Conservation (phyloP, 2,888 invertebrate species). For the Orchestes rusci region DNA sequence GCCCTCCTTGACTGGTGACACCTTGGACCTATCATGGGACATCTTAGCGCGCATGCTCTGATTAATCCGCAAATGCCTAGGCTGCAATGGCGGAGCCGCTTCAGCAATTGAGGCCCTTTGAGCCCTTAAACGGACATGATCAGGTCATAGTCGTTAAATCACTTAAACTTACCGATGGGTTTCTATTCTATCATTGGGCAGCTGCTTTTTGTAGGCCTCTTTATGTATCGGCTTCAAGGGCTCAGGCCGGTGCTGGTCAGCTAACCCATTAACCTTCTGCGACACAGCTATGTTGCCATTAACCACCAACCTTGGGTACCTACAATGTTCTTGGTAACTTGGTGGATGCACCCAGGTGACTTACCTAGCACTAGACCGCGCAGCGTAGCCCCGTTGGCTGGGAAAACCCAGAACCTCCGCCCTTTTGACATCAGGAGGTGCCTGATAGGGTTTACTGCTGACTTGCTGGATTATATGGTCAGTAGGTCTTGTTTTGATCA, state of each 20-base stretch:
- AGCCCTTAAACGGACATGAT: conserved; percentile 10
- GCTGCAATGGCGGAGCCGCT: conserved; percentile 40
- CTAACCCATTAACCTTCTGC: conserved; percentile 39
- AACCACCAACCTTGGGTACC: conserved; percentile 44
- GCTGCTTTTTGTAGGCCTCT: conserved; percentile 21
- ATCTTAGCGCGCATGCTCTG: conserved; percentile 42
- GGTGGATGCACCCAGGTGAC: background rate
- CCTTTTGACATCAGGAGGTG: conserved; percentile 21
- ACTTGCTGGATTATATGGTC: conserved; percentile 37
- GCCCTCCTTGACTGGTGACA: conserved; percentile 34
- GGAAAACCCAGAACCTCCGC: conserved; percentile 31
- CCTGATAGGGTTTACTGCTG: conserved; percentile 33
- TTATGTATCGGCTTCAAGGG: conserved; percentile 36
- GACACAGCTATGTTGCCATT: conserved; percentile 45
- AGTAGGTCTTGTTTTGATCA: conserved; percentile 33
- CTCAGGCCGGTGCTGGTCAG: conserved; percentile 38
- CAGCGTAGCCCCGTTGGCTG: conserved; percentile 39
- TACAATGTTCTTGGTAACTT: conserved; percentile 5
- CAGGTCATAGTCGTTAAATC: background rate
- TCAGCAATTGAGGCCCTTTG: conserved; percentile 40
- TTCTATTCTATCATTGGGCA: conserved; percentile 11
- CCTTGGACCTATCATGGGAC: conserved; percentile 32
- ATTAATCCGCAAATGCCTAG: conserved; percentile 41
- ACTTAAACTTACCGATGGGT: conserved; percentile 19
- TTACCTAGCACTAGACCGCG: conserved; percentile 42